These are phyloP conservation scores for Carabus problematicus DNA, from an alignment of 2,888 invertebrate genomes.

Conservation along the genomic window DNA sequence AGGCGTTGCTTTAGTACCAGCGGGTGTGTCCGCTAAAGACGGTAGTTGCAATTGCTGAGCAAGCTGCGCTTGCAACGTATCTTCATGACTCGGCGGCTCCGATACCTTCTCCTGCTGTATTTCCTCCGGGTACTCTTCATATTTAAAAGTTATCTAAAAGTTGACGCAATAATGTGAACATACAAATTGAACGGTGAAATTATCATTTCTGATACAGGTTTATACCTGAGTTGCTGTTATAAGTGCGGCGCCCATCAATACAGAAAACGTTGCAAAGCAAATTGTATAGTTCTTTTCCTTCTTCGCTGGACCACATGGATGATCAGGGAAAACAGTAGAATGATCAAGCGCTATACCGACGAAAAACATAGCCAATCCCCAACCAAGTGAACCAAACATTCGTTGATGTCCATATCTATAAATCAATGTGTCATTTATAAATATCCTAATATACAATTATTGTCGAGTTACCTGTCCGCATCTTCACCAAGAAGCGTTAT, in stretches of 20 bases:
- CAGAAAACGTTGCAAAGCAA: conserved; percentile 97
- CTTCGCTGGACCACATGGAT: conserved; percentile 87
- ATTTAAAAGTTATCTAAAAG: conserved; percentile 69
- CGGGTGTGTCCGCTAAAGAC: conserved; percentile 73
- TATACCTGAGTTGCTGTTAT: conserved; percentile 88
- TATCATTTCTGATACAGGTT: no score
- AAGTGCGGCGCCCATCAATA: conserved; percentile 94
- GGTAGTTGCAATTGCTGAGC: conserved; percentile 85
- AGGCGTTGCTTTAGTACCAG: conserved; percentile 57
- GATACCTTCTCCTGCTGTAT: conserved; percentile 54
- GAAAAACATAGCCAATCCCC: conserved; percentile 99
- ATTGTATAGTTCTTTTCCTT: conserved; percentile 98
- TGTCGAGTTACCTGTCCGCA: conserved; percentile 67
- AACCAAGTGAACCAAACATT: conserved; percentile 97
- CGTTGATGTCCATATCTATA: conserved; percentile 89
- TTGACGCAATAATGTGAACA: not conserved
- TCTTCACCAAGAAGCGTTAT: conserved; percentile 89
- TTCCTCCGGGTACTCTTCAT: conserved; percentile 61
- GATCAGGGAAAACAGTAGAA: conserved; percentile 92
- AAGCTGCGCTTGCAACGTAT: conserved; percentile 82
- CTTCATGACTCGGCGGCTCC: conserved; percentile 68
- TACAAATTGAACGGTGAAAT: no score
- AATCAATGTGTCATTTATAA: not conserved
- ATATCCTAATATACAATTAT: not conserved
- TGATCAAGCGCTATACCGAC: conserved; percentile 96